phyloP scores from a whole-genome alignment of 2,113 vertebrate genomes.

The Sardina pilchardus region DNA sequence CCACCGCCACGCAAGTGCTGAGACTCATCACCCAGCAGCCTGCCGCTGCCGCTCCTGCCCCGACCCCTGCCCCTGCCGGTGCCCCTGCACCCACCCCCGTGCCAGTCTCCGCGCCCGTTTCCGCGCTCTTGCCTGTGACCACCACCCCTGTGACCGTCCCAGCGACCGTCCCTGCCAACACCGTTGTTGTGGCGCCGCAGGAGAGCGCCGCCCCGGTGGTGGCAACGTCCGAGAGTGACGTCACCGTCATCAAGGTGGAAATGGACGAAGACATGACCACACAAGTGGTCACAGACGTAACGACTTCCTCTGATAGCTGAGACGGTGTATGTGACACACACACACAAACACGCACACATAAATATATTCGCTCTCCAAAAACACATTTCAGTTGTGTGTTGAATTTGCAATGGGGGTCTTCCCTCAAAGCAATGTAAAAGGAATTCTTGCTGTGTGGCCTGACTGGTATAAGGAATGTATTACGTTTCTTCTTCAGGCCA shows the following conservation, averaged over 20 bases:
- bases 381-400: not conserved
- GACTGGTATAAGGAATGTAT: not conserved
- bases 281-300: conserved; percentile 53
- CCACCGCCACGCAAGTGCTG: conserved; percentile 4
- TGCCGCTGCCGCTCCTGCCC: not conserved
- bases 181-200: conserved; percentile 2
- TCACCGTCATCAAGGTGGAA: conserved; percentile 46
- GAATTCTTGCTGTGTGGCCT: not conserved
- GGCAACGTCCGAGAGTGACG: conserved; percentile 24
- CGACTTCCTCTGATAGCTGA: conserved; percentile 36
- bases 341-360: not conserved
- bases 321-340: not conserved
- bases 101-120: no score
- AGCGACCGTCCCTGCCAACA: conserved; percentile 6
- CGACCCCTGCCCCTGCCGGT: conserved; percentile 23
- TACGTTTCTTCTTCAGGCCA: not conserved
- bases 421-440: not conserved
- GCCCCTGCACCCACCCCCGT: no score
- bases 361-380: not conserved
- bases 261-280: not conserved
- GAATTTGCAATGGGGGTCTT: not conserved
- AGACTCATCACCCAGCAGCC: not conserved
- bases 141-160: not conserved
- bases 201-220: not conserved
- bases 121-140: not conserved